Percentiles rank a stretch among this genome's conserved stretches.
Conservation (phyloP, 2,113 vertebrate species). For the Eira barbara region DNA sequence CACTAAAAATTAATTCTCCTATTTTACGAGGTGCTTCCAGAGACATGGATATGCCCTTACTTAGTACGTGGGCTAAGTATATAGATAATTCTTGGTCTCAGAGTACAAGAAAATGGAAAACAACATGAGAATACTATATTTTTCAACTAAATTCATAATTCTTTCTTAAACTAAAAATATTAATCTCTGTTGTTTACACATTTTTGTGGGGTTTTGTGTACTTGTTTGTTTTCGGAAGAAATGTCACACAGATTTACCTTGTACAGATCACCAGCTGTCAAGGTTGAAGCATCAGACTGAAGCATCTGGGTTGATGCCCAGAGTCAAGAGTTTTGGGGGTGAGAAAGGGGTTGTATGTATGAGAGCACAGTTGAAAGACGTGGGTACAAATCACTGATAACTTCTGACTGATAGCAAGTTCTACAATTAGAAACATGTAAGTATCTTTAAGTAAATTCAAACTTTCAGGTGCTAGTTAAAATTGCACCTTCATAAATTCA, state of each 20-base stretch:
- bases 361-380: neutral
- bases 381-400: neutral
- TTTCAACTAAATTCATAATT: neutral
- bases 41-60: neutral
- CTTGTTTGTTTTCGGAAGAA: neutral
- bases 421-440: neutral
- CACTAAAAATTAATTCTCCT: neutral
- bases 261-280: neutral
- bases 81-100: neutral
- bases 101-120: neutral
- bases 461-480: neutral
- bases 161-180: neutral
- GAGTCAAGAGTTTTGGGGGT: neutral
- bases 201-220: neutral
- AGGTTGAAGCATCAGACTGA: neutral
- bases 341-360: neutral
- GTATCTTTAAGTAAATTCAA: neutral
- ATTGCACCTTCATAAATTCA: neutral
- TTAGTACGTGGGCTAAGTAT: neutral
- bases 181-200: neutral
- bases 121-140: neutral
- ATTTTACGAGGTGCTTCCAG: neutral
- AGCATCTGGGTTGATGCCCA: neutral
- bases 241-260: neutral
- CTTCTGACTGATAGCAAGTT: neutral